Evolutionary conservation across 2,797 vertebrate species (phyloP).

Genomic region (Liasis olivaceus): DNA sequence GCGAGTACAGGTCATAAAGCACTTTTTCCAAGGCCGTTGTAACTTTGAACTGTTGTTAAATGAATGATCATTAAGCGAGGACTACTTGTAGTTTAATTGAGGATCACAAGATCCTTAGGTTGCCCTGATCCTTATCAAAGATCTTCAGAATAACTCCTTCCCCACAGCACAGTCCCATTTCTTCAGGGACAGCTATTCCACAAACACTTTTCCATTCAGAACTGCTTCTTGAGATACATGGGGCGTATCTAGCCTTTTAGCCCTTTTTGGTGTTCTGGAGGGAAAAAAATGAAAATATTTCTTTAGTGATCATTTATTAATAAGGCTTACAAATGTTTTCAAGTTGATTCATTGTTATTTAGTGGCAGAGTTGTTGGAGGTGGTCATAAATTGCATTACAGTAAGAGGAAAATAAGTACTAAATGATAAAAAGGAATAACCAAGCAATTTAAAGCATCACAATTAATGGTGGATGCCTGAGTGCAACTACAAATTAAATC

Average conservation of each 20-base stretch:
- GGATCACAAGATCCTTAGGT: background rate
- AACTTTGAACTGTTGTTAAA: too few relatives aligned
- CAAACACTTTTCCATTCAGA: background rate
- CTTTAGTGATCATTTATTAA: background rate
- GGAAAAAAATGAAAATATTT: background rate
- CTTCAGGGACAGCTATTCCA: background rate
- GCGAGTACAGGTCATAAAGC: too few relatives aligned
- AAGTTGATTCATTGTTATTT: background rate
- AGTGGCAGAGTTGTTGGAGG: background rate
- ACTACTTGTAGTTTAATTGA: background rate
- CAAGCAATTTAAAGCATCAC: background rate
- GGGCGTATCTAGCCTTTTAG: background rate
- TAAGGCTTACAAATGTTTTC: background rate
- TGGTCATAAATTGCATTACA: background rate
- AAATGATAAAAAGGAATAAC: background rate
- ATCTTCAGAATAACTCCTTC: background rate
- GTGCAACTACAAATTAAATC: background rate
- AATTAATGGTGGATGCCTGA: background rate
- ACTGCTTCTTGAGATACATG: background rate
- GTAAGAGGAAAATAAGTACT: background rate
- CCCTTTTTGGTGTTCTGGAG: background rate
- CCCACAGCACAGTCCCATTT: background rate
- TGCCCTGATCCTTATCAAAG: background rate
- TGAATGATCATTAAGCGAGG: too few relatives aligned
- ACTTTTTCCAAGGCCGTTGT: too few relatives aligned